phyloP scores from a whole-genome alignment of 2,113 vertebrate genomes.

The Melospiza georgiana region DNA sequence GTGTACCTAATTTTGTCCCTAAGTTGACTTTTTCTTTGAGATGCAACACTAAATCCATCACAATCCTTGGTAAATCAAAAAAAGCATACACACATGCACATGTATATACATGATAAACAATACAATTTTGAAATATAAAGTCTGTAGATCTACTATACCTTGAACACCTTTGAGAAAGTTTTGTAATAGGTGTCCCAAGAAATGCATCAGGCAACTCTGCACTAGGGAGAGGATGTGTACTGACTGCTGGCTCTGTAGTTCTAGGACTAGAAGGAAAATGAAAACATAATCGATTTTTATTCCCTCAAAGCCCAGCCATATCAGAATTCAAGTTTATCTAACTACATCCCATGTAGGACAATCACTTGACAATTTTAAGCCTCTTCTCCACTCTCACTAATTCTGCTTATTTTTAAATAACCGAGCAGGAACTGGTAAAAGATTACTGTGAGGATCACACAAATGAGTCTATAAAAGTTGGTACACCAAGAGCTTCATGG shows the following conservation, averaged over 20 bases:
- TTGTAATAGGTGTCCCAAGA: conserved; percentile 86
- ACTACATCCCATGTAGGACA: neutral
- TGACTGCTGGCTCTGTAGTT: conserved; percentile 47
- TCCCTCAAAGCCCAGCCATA: neutral
- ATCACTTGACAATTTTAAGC: neutral
- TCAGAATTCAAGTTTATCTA: neutral
- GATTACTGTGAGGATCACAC: neutral
- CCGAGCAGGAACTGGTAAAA: neutral
- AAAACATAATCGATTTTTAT: neutral
- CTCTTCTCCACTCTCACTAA: neutral
- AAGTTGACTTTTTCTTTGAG: neutral
- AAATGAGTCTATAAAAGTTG: neutral
- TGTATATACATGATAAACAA: neutral
- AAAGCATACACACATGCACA: accelerated
- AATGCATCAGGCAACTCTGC: conserved; percentile 79
- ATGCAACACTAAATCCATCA: neutral
- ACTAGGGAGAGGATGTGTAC: conserved; percentile 4
- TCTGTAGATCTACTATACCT: conserved; percentile 76
- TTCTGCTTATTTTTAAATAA: neutral
- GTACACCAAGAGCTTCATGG: neutral
- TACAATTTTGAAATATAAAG: neutral
- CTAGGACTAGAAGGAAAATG: conserved; percentile 66
- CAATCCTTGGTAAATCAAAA: neutral
- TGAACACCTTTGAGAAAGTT: conserved; percentile 79
- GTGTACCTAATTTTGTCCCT: neutral